Base-by-base conservation (phyloP, 2,113 vertebrate species). In the Numida meleagris region DNA sequence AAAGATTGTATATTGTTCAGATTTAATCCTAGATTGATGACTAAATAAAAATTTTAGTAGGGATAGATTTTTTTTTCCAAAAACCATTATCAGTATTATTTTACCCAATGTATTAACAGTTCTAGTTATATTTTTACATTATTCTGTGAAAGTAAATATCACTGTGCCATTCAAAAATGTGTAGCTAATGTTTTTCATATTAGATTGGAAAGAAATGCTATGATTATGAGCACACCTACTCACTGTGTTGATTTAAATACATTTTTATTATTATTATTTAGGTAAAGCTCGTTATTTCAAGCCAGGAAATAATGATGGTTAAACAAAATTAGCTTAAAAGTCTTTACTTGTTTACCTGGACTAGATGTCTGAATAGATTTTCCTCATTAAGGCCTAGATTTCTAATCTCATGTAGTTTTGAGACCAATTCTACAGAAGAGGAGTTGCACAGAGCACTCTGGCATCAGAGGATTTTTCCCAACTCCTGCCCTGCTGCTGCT, bases 61-160 rank as follows among this genome's bases (percentile, higher is more conserved):
- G 20, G 4, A 45, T 3, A 43, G 0, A 1, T 4, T 62, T 61
- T 59, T 43, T 62, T 84, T 51, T 51, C n/a, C 40, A n/a, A 71
- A 61, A 36, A 29, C 2, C 8, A 25, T 2, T 0, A 34, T 27
- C 1, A 0, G 4, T 65, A 4, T 70, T 7, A n/a, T 33, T 10
- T 57, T 24, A 27, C 36, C 8, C 4, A 34, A 8, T 55, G 25
- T 31, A 75, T 34, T 36, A 86, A 38, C 19, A 42, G 34, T 20
- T 50, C 34, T 40, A 50, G 50, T 51, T 20, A 53, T 14, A 14
- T 6, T 42, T 40, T 50, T 48, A 73, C 8, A 33, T 31, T n/a
- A 42, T 57, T 40, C 61, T 42, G 9, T 53, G 23, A 21, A 79
- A 25, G 21, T 24, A 31, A 50, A 78, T 50, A 25, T 20, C 16